Base-by-base conservation (phyloP, 2,888 invertebrate genomes). In the Cactoblastis cactorum region DNA sequence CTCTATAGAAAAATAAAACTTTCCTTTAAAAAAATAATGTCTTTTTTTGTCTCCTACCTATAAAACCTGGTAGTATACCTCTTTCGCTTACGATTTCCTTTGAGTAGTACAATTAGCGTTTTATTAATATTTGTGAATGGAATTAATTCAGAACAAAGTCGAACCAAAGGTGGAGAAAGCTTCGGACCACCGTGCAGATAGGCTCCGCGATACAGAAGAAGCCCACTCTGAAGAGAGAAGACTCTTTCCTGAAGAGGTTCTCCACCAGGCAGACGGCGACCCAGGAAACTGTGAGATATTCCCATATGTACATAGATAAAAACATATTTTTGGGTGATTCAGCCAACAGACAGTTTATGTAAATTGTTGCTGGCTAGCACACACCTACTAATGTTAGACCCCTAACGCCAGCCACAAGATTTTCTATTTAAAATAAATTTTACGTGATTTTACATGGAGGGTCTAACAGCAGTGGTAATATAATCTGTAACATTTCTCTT, bases 131-230 rank as follows among this genome's bases (percentile, higher is more conserved):
- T 1, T 61, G 52, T 58, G 51, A 48, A 53, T 61, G 41, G 63
- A 60, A 62, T 58, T 41, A 68, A 67, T 88, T 53, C 92, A 96
- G 96, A 93, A 95, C 95, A 77, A 96, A 96, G 83, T 96, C 97
- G 77, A 97, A 97, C 86, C 96, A 97, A 80, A 93, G 97, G 90
- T 98, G 98, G 96, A 95, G 97, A 95, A 97, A 98, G 86, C 91
- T 98, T 60, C 92, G 98, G 63, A 97, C 97, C 50, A 98, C 98
- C 45, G 97, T 97, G 67, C 97, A 97, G 86, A 91, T 97, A 71
- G 96, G 96, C 63, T 96, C 96, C 56, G 97, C 97, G 49, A 93
- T 93, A 56, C 95, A 95, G 87, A 96, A 96, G 91, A 97, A 97
- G 82, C 95, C 96, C 53, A 95, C 95, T 41, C 88, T 96, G 76